Base-by-base conservation (phyloP, 2,888 invertebrate species). In the Pristionchus fissidentatus region DNA sequence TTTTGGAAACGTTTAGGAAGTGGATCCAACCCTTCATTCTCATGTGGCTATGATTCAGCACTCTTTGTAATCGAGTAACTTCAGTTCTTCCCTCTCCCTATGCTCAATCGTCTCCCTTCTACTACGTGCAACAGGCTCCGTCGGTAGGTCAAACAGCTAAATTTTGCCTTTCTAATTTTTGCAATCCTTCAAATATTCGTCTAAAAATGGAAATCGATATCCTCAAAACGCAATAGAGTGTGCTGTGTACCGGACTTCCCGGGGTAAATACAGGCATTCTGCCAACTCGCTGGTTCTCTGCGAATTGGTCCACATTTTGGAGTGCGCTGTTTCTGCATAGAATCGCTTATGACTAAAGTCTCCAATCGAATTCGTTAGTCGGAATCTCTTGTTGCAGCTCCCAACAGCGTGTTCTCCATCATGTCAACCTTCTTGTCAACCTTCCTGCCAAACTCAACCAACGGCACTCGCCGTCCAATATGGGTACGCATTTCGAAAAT, bases 371-470 rank as follows among this genome's bases (percentile, higher is more conserved):
- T n/a, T n/a, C n/a, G n/a, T n/a, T n/a, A n/a, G n/a, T n/a, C n/a
- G n/a, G n/a, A n/a, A n/a, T n/a, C n/a, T n/a, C n/a, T n/a, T n/a
- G n/a, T 32, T 52, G 0, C 80, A 80, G 80, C 13, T 32, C 22
- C 60, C 80, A 0, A 22, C 29, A 0, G 4, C 80, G 0, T 80
- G 80, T 26, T 15, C 62, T 80, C 80, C 80, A n/a, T 80, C 62
- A 5, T 80, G 80, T 46, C 80, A 80, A 26, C 80, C 80, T 3
- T 43, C 80, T 0, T 80, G 80, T 41, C 22, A 26, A 29, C 60
- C 60, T 55, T 8, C 80, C 15, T 80, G 80, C 46, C 60, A 57
- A 32, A 26, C 80, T 19, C 80, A 60, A 32, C 80, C 80, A 22
- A 19, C 62, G 1, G 57, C 80, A 2, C 1, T 29, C 4, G 38